Conservation (phyloP, 2,113 vertebrate species). For the Xenopus laevis region DNA sequence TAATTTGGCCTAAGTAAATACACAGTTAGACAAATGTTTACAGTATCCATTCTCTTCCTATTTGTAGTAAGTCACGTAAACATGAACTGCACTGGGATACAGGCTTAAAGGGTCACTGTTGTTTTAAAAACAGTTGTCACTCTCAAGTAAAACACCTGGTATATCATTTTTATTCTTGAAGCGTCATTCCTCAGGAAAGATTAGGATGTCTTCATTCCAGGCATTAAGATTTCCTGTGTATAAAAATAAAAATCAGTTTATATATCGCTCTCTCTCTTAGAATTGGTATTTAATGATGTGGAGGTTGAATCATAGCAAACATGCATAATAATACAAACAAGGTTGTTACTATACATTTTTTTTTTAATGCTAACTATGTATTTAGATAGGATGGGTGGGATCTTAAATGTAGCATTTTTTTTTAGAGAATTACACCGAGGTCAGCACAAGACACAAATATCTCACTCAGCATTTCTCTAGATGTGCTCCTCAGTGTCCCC, state of each 20-base stretch:
- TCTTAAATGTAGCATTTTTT: no score
- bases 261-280: background rate
- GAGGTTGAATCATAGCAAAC: no score
- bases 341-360: no score
- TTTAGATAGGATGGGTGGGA: no score
- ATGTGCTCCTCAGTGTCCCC: no score
- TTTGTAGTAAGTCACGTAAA: conserved; percentile 68
- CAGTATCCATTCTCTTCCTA: conserved; percentile 61
- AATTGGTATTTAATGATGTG: background rate
- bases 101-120: conserved; percentile 66
- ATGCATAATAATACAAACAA: no score
- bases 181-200: conserved; percentile 39
- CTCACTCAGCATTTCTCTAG: no score
- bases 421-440: no score
- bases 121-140: conserved; percentile 76
- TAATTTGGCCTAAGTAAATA: conserved; percentile 63
- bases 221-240: conserved; percentile 45
- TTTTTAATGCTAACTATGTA: no score
- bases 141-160: conserved; percentile 71
- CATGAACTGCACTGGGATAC: conserved; percentile 63
- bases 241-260: conserved; percentile 38
- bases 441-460: no score
- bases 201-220: conserved; percentile 23
- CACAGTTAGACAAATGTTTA: conserved; percentile 64
- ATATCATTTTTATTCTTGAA: conserved; percentile 47